Base-by-base conservation (phyloP, 2,113 vertebrate species). In the Acrocephalus arundinaceus region DNA sequence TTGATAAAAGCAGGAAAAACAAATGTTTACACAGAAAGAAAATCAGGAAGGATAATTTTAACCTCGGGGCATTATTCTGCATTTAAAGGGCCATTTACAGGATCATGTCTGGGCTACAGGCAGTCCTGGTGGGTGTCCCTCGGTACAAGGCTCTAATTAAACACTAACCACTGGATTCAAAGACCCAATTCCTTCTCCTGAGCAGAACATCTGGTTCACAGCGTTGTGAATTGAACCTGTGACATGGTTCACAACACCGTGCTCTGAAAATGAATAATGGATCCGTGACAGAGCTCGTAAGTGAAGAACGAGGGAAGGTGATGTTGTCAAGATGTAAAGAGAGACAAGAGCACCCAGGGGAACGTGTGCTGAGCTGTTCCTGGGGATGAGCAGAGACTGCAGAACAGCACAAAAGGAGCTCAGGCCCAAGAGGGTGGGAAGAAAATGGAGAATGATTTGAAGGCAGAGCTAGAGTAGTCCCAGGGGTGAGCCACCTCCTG, bases 271-370 rank as follows among this genome's bases (percentile, higher is more conserved):
- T 90, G 78, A 80, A 66, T 76, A 88, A 85, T 67, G 79, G 85
- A 86, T 86, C 72, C 5, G 15, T 51, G 85, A 80, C 3, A 25
- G 54, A 31, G 76, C 51, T 3, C 15, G 7, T 41, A 33, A 82
- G 58, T 9, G 78, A 80, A 21, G 85, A 79, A 77, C 39, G 28
- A 45, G 78, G 49, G 74, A 68, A 87, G 78, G 75, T 21, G 89
- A 71, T 90, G 78, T 22, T 82, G 66, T 85, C 82, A n/a, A 22
- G 71, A 46, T 91, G 74, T 90, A 76, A 94, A 85, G n/a, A 66
- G 85, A 94, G 87, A 87, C 74, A 76, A 90, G 49, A 87, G 70
- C 74, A 54, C 90, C 87, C 78, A 19, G 54, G 90, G 90, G 87
- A 95, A 58, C 1, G 0, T 23, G 41, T 25, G 74, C 41, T 41